These are phyloP conservation scores for Melanerpes aurifrons DNA, from an alignment of 2,113 vertebrate species.

Conservation along the genomic window DNA sequence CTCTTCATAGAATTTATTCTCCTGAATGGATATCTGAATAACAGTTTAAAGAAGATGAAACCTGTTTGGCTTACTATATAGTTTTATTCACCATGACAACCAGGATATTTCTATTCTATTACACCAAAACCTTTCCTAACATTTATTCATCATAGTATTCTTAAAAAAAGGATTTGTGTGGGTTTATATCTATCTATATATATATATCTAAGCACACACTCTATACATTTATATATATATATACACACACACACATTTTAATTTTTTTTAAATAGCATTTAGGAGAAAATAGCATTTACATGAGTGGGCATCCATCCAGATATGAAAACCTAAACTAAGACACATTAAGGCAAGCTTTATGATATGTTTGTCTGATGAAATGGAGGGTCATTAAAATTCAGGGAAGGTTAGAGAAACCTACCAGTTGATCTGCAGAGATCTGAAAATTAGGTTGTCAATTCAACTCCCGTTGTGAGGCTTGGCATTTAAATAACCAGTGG, in stretches of 20 bases:
- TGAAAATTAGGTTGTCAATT: background rate
- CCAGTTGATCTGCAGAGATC: background rate
- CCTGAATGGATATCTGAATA: background rate
- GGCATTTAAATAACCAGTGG: background rate
- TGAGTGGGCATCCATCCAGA: background rate
- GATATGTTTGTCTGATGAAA: background rate
- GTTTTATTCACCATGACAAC: slow-evolving; percentile 64
- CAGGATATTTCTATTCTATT: slow-evolving; percentile 14
- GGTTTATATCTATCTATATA: no score
- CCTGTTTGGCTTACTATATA: background rate
- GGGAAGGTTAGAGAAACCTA: background rate
- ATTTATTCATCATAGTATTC: background rate
- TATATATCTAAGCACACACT: no score
- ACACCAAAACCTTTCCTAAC: slow-evolving; percentile 30
- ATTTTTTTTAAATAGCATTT: background rate
- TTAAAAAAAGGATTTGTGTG: slow-evolving; percentile 9
- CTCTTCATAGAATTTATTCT: no score
- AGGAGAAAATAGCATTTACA: background rate
- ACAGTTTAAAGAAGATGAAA: slow-evolving; percentile 45
- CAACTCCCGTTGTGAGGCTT: background rate
- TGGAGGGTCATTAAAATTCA: background rate
- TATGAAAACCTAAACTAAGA: background rate
- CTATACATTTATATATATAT: no score
- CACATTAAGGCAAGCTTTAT: background rate
- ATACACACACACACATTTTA: background rate